A percentile compares a stretch with the other conserved stretches of the same genome.
These are phyloP conservation scores for Coptotermes formosanus DNA, from an alignment of 1,140 invertebrate species.

Conservation along the genomic window DNA sequence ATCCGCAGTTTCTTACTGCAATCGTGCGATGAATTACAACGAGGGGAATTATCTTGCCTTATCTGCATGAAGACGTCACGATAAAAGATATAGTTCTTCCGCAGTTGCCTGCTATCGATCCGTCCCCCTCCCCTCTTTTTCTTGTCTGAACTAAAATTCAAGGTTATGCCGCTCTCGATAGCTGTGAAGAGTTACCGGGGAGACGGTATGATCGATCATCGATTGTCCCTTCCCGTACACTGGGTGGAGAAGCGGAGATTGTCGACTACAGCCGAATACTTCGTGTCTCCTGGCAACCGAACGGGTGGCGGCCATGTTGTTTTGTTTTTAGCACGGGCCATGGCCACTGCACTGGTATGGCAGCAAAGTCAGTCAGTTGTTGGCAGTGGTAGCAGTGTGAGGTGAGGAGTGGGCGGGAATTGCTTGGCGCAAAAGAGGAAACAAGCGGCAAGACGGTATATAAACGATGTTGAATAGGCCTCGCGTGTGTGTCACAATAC, in stretches of 20 bases:
- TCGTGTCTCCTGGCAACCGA: background rate
- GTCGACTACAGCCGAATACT: slow-evolving; percentile 23
- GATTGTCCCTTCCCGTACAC: background rate
- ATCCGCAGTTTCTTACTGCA: no score
- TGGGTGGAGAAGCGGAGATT: background rate
- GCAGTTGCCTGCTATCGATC: background rate
- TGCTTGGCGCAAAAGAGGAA: background rate
- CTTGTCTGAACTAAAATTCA: background rate
- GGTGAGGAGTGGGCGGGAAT: background rate
- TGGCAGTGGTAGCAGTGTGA: background rate
- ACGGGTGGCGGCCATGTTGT: slow-evolving; percentile 29
- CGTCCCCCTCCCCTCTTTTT: background rate
- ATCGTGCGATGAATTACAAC: no score
- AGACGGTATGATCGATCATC: background rate
- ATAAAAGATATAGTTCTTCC: background rate
- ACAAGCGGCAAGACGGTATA: background rate
- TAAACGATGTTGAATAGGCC: background rate
- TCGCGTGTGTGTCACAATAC: background rate
- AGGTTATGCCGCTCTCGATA: slow-evolving; percentile 4
- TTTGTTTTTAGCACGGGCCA: slow-evolving; percentile 23
- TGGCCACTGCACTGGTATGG: slow-evolving; percentile 4
- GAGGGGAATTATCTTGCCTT: background rate
- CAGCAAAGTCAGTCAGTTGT: slow-evolving; percentile 9
- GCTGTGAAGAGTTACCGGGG: background rate
- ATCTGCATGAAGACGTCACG: background rate